A percentile compares a stretch with the other conserved stretches of the same genome.
These are phyloP conservation scores for Tinea pellionella DNA, from an alignment of 2,888 invertebrate genomes.

Conservation along the genomic window DNA sequence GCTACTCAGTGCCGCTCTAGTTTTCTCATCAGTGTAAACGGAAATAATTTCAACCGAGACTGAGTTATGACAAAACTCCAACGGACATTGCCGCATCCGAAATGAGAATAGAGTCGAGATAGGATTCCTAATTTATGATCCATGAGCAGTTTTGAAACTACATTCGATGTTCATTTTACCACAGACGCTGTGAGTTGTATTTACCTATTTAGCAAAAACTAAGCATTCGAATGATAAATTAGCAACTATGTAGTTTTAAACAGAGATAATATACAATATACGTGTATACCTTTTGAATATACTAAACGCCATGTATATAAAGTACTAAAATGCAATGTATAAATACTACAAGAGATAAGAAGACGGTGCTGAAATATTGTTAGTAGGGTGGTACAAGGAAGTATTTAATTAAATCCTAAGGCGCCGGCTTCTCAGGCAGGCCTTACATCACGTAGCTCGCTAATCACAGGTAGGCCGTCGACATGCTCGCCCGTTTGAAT, in stretches of 20 bases:
- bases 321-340: not conserved
- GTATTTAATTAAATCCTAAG: constrained; percentile 66
- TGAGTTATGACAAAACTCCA: constrained; percentile 69
- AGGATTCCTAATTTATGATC: constrained; percentile 60
- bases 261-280: not conserved
- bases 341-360: constrained; percentile 8
- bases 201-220: not conserved
- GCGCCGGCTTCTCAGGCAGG: constrained; percentile 35
- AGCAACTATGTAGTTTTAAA: not conserved
- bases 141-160: constrained; percentile 17
- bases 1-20: constrained; percentile 53
- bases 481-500: constrained; percentile 51
- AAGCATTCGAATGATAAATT: not conserved
- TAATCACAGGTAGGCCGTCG: constrained; percentile 61
- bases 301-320: constrained; percentile 1
- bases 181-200: not conserved
- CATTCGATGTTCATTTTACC: constrained; percentile 26
- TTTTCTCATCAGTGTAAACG: constrained; percentile 67
- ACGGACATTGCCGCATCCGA: constrained; percentile 68
- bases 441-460: constrained; percentile 46
- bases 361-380: constrained; percentile 8
- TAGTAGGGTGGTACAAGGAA: constrained; percentile 27
- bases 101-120: constrained; percentile 67
- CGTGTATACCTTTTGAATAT: not conserved
- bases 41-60: constrained; percentile 69